Evolutionary conservation across 2,113 vertebrate genomes (phyloP), one percentile per base, ranked within the genome.

Genomic region (Pollachius pollachius): DNA sequence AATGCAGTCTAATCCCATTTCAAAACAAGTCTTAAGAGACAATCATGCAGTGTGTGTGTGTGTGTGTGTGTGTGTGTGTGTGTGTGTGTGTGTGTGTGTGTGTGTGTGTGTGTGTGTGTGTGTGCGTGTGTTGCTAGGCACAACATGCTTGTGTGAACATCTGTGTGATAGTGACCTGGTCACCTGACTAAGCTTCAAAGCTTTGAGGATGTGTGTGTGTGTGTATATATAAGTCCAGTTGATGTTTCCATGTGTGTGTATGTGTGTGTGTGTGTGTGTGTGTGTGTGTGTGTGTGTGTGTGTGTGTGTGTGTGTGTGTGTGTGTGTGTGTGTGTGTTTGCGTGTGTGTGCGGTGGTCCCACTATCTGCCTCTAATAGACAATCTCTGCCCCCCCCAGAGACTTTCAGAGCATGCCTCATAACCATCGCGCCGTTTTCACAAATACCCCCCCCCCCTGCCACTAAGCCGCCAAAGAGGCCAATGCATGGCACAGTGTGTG

Each of bases 341-440:
- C 78, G 65, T 61, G 67, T 69, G 60, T 30, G 37, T 64, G 34
- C 12, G 15, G 17, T 34, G 12, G 62, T 15, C 15, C 15, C 72
- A 66, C 67, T 75, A 56, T 68, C 62, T 18, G 15, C n/a, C 16
- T 74, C 64, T 85, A 74, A 85, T n/a, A n/a, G n/a, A n/a, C n/a
- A n/a, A n/a, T n/a, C n/a, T n/a, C n/a, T n/a, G n/a, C 54, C 54
- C 7, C 52, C 52, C 0, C 69, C n/a, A 2, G 71, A 77, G 81
- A 79, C 68, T 70, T 61, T 65, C 75, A 85, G 85, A 85, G 76
- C 81, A 48, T 71, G 81, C 82, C 78, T 86, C 82, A 83, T 81
- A 84, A 85, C 83, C 60, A 77, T 82, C 69, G 79, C 83, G 75
- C 78, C 71, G 17, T 80, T 86, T 78, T 73, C 64, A 81, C 83